phyloP scores from a whole-genome alignment of 2,888 invertebrate species.

The Esperia sulphurella region DNA sequence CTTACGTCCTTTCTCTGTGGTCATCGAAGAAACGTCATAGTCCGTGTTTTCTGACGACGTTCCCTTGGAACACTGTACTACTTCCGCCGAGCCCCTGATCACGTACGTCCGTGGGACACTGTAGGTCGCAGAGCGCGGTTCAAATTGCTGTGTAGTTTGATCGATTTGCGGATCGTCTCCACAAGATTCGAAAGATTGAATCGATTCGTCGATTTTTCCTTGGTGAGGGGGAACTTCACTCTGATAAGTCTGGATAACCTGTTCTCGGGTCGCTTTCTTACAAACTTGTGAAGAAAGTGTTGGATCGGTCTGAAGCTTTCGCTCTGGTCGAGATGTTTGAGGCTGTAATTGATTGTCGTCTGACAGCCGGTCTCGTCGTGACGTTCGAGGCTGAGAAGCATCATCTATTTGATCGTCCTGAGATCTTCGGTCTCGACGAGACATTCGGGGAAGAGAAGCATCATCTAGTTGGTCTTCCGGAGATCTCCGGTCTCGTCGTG shows the following conservation, averaged over 20 bases:
- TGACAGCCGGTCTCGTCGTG: not conserved
- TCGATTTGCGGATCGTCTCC: too few relatives aligned
- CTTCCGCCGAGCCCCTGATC: slow-evolving; percentile 4
- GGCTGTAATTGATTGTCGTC: not conserved
- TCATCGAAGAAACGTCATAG: slow-evolving; percentile 51
- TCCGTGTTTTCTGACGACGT: slow-evolving; percentile 48
- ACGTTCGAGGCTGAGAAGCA: not conserved
- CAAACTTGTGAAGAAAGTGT: not conserved
- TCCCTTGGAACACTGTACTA: slow-evolving; percentile 6
- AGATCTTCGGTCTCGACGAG: not conserved
- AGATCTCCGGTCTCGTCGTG: not conserved
- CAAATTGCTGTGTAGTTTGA: too few relatives aligned
- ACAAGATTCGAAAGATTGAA: too few relatives aligned
- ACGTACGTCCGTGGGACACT: slow-evolving; percentile 13
- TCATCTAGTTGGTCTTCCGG: not conserved
- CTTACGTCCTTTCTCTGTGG: slow-evolving; percentile 48
- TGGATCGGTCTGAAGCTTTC: not conserved
- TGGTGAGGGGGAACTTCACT: too few relatives aligned
- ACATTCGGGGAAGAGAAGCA: not conserved
- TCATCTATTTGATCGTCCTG: not conserved
- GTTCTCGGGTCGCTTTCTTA: too few relatives aligned
- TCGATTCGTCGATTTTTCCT: too few relatives aligned
- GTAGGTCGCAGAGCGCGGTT: not conserved
- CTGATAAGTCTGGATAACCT: too few relatives aligned
- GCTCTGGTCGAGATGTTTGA: not conserved